These are phyloP conservation scores for Nothocercus nigrocapillus DNA, from an alignment of 2,113 vertebrate species.

Conservation along the genomic window DNA sequence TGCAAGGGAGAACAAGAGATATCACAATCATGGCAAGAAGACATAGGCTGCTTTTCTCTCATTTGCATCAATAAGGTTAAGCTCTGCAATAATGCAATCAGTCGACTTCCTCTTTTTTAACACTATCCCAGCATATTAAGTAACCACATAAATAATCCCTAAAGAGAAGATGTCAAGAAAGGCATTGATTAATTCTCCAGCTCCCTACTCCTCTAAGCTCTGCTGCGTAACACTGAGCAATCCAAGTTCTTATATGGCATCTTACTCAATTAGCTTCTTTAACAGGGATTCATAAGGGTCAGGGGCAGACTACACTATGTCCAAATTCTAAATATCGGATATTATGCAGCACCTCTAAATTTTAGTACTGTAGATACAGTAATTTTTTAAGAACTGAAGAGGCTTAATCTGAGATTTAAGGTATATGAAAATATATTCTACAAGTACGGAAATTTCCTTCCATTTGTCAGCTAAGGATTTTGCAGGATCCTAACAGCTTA, in stretches of 20 bases:
- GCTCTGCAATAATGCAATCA: background rate
- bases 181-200: background rate
- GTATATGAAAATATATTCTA: background rate
- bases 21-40: background rate
- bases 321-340: background rate
- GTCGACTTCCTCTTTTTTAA: background rate
- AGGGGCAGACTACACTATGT: background rate
- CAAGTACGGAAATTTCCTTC: background rate
- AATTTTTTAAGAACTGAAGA: background rate
- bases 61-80: background rate
- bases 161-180: background rate
- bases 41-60: background rate
- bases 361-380: background rate
- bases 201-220: background rate
- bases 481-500: background rate
- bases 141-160: background rate
- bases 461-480: background rate
- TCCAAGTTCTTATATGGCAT: background rate
- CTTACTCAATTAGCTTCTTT: background rate
- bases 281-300: rapidly evolving
- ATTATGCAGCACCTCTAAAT: background rate
- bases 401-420: background rate
- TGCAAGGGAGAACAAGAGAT: background rate
- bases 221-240: background rate
- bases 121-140: background rate